Evolutionary conservation across 2,888 invertebrate genomes (phyloP).

Genomic region (Protonemura montana): DNA sequence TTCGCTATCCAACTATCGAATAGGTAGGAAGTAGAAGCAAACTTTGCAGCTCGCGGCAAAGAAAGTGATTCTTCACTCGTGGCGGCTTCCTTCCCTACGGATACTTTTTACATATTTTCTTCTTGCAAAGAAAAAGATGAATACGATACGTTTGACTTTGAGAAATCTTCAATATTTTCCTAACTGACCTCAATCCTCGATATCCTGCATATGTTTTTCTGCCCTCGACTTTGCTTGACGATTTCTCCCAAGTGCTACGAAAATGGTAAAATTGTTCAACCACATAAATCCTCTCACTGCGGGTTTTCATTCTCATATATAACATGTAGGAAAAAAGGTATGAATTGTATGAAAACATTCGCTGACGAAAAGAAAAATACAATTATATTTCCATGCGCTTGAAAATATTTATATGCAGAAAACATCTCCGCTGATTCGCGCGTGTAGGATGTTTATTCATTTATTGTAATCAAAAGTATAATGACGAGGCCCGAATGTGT

Average conservation of each 20-base stretch:
- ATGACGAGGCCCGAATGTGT: too few relatives aligned
- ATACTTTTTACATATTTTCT: background rate
- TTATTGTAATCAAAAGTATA: background rate
- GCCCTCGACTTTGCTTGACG: background rate
- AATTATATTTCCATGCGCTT: background rate
- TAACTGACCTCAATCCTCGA: background rate
- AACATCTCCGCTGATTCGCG: background rate
- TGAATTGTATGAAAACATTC: background rate
- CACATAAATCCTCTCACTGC: slow-evolving; percentile 3
- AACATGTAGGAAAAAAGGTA: background rate
- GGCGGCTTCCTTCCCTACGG: background rate
- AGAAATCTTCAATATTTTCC: background rate
- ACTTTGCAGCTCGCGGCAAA: background rate
- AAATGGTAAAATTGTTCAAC: background rate
- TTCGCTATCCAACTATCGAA: background rate
- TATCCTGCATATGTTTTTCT: background rate
- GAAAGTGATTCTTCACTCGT: background rate
- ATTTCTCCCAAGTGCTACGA: background rate
- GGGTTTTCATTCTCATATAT: background rate
- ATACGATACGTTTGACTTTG: background rate
- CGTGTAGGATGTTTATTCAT: background rate
- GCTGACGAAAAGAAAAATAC: background rate
- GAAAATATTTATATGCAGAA: background rate
- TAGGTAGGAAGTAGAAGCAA: background rate
- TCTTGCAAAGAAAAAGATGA: background rate